Evolutionary conservation across 2,888 invertebrate species (phyloP), one percentile per base, ranked within the genome.

Genomic region (Vanessa cardui): DNA sequence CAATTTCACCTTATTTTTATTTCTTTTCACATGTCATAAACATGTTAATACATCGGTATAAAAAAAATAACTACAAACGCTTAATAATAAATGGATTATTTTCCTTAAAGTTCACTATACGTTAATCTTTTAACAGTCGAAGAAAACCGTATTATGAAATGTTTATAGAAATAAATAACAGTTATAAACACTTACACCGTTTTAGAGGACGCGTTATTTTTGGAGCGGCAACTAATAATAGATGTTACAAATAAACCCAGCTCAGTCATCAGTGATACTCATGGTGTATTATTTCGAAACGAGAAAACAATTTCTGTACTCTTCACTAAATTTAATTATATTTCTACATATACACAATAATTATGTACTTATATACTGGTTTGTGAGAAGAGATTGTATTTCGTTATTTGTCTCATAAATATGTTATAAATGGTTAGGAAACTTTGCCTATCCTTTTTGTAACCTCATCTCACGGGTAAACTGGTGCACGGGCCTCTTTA

Each of bases 141-240:
- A 68, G 58, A 63, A 66, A 66, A 68, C 63, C 58, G 45, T 54
- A 52, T 73, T 66, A 65, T 60, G 65, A 68, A 70, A 71, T 70
- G 62, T 73, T 73, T 70, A 66, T 64, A 65, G 67, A 63, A 71
- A 72, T 72, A 67, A 74, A 72, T 71, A 73, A 66, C 68, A 33
- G 65, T 68, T 73, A 67, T 73, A 72, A 72, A 70, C 62, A 54
- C 49, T 66, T 69, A 62, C 39, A 9, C 68, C 64, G 69, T 68
- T 70, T 54, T 70, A 70, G 66, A 72, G 70, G 74, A 70, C 71
- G 71, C 33, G 67, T 56, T 74, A 72, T 74, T 73, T 71, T 72
- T 64, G 71, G 66, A 61, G 66, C 64, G 18, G 20, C 26, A 50
- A 44, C 70, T 73, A 70, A 68, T 66, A 70, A 72, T 72, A 68